Evolutionary conservation across 1,140 invertebrate genomes (phyloP), one percentile per base, ranked within the genome.

Genomic region (Formica exsecta): DNA sequence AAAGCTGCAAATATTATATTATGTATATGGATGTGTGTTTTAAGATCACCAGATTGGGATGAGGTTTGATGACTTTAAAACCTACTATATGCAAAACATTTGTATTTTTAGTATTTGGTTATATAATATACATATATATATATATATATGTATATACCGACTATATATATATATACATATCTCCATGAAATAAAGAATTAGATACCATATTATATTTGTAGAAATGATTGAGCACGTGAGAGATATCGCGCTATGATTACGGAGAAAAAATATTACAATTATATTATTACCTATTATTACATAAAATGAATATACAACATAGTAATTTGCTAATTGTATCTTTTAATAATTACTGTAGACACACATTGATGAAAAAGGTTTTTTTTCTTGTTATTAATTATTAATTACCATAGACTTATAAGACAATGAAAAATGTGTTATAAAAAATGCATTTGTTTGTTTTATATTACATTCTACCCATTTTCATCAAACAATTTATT

Each of bases 291-390:
- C 92, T 94, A 95, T 94, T 95, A 95, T 94, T 95, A 95, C 94
- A 95, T 94, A 94, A 95, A 95, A 94, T 94, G 93, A 94, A 94
- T 95, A 95, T 93, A 95, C 94, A 93, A 94, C 92, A 95, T 95
- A 95, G 94, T 95, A 95, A 95, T 95, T 95, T 95, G 94, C 94
- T 95, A 95, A 95, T 95, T 95, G 94, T 95, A 95, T 94, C 94
- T 95, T 95, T 95, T 94, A 95, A 94, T 95, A 94, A 95, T 95
- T 95, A 95, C 92, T 95, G 93, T 95, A 95, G 94, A 95, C 93
- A 94, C 93, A 94, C 92, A 94, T 94, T 94, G 92, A 95, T 93
- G 92, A 94, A 94, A 92, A 93, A 93, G 91, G 90, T 94, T 95
- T 94, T 95, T 48, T 94, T 95, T 94, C 92, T 95, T 95, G 93